Evolutionary conservation across 2,888 invertebrate genomes (phyloP), one percentile per base, ranked within the genome.

Genomic region (Trypoxylon attenuatum): DNA sequence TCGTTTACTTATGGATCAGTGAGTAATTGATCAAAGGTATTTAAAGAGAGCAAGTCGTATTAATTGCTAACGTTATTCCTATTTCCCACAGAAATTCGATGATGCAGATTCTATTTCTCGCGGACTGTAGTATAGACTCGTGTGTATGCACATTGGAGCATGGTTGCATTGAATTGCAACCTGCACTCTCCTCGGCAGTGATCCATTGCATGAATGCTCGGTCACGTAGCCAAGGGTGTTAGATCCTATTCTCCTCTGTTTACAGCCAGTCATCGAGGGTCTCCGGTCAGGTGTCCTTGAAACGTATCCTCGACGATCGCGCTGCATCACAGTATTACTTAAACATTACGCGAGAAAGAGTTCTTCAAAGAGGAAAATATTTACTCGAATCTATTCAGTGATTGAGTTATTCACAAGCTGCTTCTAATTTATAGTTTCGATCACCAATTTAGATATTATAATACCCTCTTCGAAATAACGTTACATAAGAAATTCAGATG

Each of bases 171-270:
- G 8, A 33, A 33, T 33, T 33, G n/a, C n/a, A n/a, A n/a, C n/a
- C n/a, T n/a, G n/a, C n/a, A 33, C 33, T 6, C 33, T 54, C 19
- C 43, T 53, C 54, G 45, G 54, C 54, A 54, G 39, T 57, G 58
- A 58, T 58, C 58, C 58, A 38, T 58, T 45, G 53, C 41, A 58
- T 58, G 23, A 58, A 43, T 45, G 33, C n/a, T 33, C 38, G 38
- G 21, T 58, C 58, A 42, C 58, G 45, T 52, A 42, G 27, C 38
- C 45, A 54, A 6, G 42, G 58, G 43, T 58, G 58, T 54, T 52
- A 45, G 52, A 23, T 54, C 45, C 58, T 45, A 58, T 58, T 58
- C 54, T 56, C 13, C 5, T n/a, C 38, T 46, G n/a, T 54, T 55
- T 54, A 27, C 38, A 38, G 53, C 42, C 38, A 58, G 58, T 58